Percentiles rank a stretch among this genome's conserved stretches.
These are phyloP conservation scores for Mesorhabditis belari DNA, from an alignment of 2,888 invertebrate species.

Conservation along the genomic window DNA sequence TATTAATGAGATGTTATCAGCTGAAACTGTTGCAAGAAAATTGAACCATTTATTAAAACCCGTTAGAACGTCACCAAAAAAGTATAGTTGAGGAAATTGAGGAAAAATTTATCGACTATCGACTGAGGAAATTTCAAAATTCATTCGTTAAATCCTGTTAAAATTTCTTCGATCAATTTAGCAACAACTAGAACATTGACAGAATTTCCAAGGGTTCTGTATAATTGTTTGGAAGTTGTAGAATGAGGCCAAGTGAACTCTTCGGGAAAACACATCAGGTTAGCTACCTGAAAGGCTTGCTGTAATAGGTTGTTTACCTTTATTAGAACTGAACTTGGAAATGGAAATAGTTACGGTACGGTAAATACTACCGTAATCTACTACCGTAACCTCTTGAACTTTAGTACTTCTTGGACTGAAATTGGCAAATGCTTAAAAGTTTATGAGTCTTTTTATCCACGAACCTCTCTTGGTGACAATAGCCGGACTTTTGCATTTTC, in stretches of 20 bases:
- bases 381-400: not conserved
- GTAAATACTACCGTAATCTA: not conserved
- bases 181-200: slow-evolving; percentile 20
- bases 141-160: too few species aligned
- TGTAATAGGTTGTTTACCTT: too few species aligned
- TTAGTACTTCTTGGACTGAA: too few species aligned
- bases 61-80: too few species aligned
- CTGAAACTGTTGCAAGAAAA: too few species aligned
- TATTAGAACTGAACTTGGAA: slow-evolving; percentile 74
- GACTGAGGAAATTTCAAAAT: too few species aligned
- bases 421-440: too few species aligned
- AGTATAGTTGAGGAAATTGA: too few species aligned
- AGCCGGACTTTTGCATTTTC: slow-evolving; percentile 1
- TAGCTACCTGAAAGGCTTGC: slow-evolving; percentile 77
- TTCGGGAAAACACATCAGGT: slow-evolving; percentile 79
- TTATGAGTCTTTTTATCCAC: not conserved
- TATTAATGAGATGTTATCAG: too few species aligned
- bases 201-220: slow-evolving; percentile 23
- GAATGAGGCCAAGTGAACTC: slow-evolving; percentile 59
- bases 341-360: slow-evolving; percentile 55
- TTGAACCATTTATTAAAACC: too few species aligned
- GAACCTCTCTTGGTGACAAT: slow-evolving; percentile 9
- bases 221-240: slow-evolving; percentile 12
- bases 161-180: slow-evolving; percentile 1
- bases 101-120: too few species aligned